Base-by-base conservation (phyloP, 2,113 vertebrate genomes). In the Peucedramus taeniatus region DNA sequence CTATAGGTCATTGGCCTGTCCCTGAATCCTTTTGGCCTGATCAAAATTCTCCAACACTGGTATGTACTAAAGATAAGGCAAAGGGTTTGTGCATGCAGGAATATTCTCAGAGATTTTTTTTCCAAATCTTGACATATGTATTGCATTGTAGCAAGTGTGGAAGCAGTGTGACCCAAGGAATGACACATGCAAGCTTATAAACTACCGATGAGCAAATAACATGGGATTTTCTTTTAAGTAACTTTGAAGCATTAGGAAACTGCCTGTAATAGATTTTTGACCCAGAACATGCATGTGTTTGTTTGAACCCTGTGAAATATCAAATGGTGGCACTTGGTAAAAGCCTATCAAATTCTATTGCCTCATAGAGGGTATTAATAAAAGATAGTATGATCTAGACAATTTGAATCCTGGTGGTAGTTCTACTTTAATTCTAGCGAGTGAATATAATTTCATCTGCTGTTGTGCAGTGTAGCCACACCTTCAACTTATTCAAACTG, bases 1-100 rank as follows among this genome's bases (percentile, higher is more conserved):
- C 99, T 76, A 98, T 99, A 78, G 99, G 99, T 64, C 99, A 99
- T 64, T 99, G 99, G 99, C 99, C 99, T 86, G 99, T 99, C 92
- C 99, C 99, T 54, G 99, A 99, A 94, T 99, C 99, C 65, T 99
- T 99, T 94, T 99, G 99, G 99, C 99, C 99, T 42, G 99, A 99
- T 98, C 99, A 99, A 96, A 99, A 99, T 97, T 99, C 99, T 94
- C 99, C 99, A 76, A 99, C 99, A 4, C 97, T 99, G 98, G 99
- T 99, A 98, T 95, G 99, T 98, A 94, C 51, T 74, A 80, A 95
- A 65, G 79, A 68, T 89, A 37, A 93, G 90, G 23, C 63, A 47
- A 57, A 47, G 61, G 11, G 9, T n/a, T 70, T 74, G n/a, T n/a
- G 24, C 1, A 0, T 77, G 47, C 19, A 39, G 51, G 30, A 82